Percentiles rank a stretch among this genome's conserved stretches.
phyloP scores from a whole-genome alignment of 2,888 invertebrate species.

The Caenorhabditis virilis region DNA sequence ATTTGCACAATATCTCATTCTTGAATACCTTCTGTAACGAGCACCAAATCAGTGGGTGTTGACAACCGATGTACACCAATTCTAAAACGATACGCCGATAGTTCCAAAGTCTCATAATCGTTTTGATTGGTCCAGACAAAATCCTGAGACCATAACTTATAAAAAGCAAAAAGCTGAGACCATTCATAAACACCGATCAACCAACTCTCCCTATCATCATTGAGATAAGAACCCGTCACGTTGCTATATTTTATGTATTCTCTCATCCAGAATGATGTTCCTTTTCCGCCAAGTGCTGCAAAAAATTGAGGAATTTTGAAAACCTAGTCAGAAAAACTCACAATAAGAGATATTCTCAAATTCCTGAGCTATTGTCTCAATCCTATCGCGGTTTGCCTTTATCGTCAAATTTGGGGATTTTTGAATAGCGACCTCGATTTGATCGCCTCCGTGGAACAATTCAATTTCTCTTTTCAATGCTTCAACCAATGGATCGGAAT shows the following conservation, averaged over 20 bases:
- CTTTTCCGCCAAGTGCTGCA: conserved; percentile 60
- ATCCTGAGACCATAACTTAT: conserved; percentile 67
- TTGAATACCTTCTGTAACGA: conserved; percentile 48
- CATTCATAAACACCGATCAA: conserved; percentile 66
- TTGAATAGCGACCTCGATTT: conserved; percentile 65
- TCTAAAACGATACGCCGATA: conserved; percentile 63
- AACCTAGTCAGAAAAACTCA: conserved; percentile 4
- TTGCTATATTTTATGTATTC: conserved; percentile 67
- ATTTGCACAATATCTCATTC: no score
- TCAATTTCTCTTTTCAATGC: conserved; percentile 63
- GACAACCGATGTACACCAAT: conserved; percentile 65
- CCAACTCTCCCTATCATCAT: conserved; percentile 65
- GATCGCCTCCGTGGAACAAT: conserved; percentile 67
- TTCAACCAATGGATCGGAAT: conserved; percentile 62
- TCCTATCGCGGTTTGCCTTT: conserved; percentile 50
- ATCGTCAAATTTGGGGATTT: conserved; percentile 62
- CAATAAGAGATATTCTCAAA: conserved; percentile 63
- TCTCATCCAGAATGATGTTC: conserved; percentile 64
- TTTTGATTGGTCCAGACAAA: conserved; percentile 62
- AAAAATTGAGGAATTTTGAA: background rate
- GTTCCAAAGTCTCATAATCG: conserved; percentile 36
- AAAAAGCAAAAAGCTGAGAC: conserved; percentile 66
- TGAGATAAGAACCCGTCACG: conserved; percentile 59
- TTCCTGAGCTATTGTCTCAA: conserved; percentile 57
- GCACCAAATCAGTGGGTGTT: conserved; percentile 63